A percentile compares a stretch with the other conserved stretches of the same genome.
These are phyloP conservation scores for Spheniscus humboldti DNA, from an alignment of 2,797 vertebrate genomes.

Conservation along the genomic window DNA sequence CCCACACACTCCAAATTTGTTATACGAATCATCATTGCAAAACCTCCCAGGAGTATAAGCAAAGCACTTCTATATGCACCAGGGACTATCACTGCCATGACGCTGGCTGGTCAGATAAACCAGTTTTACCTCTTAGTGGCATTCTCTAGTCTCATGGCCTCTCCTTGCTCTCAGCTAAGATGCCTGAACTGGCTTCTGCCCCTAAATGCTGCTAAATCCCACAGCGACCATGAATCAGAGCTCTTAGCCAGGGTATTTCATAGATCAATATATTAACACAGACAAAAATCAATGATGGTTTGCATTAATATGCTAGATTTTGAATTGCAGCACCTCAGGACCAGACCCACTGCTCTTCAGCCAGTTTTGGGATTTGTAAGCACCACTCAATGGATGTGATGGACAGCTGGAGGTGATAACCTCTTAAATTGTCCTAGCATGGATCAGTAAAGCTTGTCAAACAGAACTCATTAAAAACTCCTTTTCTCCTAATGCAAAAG, in stretches of 20 bases:
- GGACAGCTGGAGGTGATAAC: constrained; percentile 47
- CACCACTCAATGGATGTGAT: not conserved
- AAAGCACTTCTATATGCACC: not conserved
- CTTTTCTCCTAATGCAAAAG: not conserved
- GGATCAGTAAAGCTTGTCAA: not conserved
- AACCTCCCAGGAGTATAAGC: not conserved
- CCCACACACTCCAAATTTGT: not conserved
- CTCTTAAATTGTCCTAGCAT: constrained; percentile 25
- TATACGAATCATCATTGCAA: not conserved
- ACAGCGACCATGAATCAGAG: not conserved
- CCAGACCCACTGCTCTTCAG: constrained; percentile 3
- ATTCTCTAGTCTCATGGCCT: not conserved
- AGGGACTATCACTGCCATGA: not conserved
- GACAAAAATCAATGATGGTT: constrained; percentile 41
- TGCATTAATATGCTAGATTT: constrained; percentile 25
- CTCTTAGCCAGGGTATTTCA: not conserved
- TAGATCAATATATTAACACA: constrained; percentile 45
- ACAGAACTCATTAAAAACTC: constrained; percentile 25
- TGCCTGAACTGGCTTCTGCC: not conserved
- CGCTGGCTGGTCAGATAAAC: not conserved
- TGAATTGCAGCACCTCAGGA: not conserved
- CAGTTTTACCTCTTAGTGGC: not conserved
- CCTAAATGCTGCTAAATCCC: not conserved
- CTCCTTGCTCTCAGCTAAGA: not conserved
- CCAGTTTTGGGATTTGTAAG: not conserved